Evolutionary conservation across 2,797 vertebrate species (phyloP).

Genomic region (Cynodonichthys magdalenae): DNA sequence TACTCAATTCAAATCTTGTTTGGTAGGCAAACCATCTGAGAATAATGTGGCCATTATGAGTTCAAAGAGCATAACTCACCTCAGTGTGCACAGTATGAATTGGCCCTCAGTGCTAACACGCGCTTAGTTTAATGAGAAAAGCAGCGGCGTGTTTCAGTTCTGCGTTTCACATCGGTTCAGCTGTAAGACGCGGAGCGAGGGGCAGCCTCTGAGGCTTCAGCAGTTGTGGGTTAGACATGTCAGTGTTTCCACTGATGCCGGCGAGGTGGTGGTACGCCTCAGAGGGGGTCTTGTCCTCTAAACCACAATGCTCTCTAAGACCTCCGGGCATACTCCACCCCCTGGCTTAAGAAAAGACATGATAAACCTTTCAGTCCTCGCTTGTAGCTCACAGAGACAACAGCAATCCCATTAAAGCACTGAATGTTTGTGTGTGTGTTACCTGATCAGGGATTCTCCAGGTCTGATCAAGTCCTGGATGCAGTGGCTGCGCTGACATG

Average conservation of each 20-base stretch:
- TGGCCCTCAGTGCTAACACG: conserved; percentile 47
- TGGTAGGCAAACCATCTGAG: conserved; percentile 56
- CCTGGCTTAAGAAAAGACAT: background rate
- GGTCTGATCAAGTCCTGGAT: conserved; percentile 26
- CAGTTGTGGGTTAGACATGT: conserved; percentile 56
- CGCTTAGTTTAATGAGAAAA: conserved; percentile 69
- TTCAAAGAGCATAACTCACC: conserved; percentile 69
- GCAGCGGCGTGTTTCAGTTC: conserved; percentile 69
- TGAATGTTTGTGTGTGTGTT: conserved; percentile 3
- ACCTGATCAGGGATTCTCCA: conserved; percentile 4
- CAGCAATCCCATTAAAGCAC: background rate
- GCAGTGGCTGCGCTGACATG: background rate
- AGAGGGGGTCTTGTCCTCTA: conserved; percentile 40
- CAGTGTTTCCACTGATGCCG: conserved; percentile 65
- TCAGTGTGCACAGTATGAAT: conserved; percentile 36
- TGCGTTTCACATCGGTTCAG: conserved; percentile 63
- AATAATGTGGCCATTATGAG: conserved; percentile 69
- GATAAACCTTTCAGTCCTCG: conserved; percentile 35
- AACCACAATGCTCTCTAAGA: conserved; percentile 50
- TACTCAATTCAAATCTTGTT: conserved; percentile 68
- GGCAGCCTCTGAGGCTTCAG: conserved; percentile 51
- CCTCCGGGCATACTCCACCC: conserved; percentile 19
- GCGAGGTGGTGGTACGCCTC: conserved; percentile 36
- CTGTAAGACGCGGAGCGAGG: conserved; percentile 53
- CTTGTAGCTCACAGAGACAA: background rate